Base-by-base conservation (phyloP, 2,797 vertebrate genomes). In the Mus spretus region DNA sequence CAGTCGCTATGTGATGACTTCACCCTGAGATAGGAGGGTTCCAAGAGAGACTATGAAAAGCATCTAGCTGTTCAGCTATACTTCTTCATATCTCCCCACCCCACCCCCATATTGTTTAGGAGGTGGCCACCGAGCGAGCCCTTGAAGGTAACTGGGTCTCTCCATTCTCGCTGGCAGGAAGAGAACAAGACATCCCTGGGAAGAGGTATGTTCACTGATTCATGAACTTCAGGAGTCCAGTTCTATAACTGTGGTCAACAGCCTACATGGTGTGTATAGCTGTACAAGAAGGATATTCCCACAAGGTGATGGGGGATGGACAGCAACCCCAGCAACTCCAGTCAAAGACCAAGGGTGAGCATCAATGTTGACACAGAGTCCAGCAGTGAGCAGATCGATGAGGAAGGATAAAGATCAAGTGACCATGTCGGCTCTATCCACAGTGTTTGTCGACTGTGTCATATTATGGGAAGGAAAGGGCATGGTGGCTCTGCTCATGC, bases 21-120 rank as follows among this genome's bases (percentile, higher is more conserved):
- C 2, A 5, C 15, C 1, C 0, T 2, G 14, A 79, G 0, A 67
- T 3, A 72, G 53, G 53, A 61, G n/a, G 20, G 5, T 34, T 61
- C 0, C 37, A 37, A 12, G 24, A 20, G 20, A 81, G n/a, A 26
- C 7, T 1, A 3, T 7, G 19, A 8, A 10, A 47, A 37, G 53
- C 75, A 50, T 13, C n/a, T 31, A 50, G 67, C 44, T 61, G 2
- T 31, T 77, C 44, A 17, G 0, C 63, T 28, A 85, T 59, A 79
- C 12, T 53, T 86, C 26, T n/a, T 67, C 6, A 9, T 24, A 47
- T 1, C 11, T n/a, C 59, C 53, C 44, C 24, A 44, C 22, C 65
- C 80, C 9, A 47, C 47, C 50, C 50, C 50, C 50, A 50, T 9
- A 78, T 88, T 67, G 70, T 59, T n/a, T 0, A 63, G 59, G 37